These are phyloP conservation scores for Peromyscus leucopus DNA, from an alignment of 2,113 vertebrate genomes.

Conservation along the genomic window DNA sequence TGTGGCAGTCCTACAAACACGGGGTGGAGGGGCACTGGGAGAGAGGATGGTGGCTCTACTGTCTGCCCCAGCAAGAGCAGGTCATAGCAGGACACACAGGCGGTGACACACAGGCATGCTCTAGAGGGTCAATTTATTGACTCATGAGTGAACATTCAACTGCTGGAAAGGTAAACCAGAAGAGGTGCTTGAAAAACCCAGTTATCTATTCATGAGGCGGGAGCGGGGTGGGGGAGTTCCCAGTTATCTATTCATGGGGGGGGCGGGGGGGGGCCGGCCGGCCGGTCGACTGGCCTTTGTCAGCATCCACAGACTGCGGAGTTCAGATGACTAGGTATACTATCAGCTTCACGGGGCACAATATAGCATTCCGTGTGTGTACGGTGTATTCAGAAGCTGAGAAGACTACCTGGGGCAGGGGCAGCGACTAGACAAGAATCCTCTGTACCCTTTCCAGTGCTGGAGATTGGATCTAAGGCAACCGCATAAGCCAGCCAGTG, in stretches of 20 bases:
- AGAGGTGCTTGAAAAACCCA: constrained; percentile 12
- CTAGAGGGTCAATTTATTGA: not conserved
- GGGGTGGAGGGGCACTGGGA: too few relatives aligned
- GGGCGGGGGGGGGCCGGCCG: too few relatives aligned
- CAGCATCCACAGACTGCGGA: not conserved
- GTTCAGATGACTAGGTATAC: not conserved
- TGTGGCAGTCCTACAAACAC: not conserved
- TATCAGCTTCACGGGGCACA: not conserved
- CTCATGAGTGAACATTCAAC: not conserved
- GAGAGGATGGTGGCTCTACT: not conserved
- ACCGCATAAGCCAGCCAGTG: not conserved
- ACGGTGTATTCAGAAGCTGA: too few relatives aligned
- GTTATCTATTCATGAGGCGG: not conserved
- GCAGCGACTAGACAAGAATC: not conserved
- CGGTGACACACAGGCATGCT: not conserved
- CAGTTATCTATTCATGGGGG: too few relatives aligned
- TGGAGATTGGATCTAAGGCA: not conserved
- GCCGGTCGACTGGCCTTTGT: not conserved
- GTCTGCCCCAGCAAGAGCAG: not conserved
- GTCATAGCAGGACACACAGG: not conserved
- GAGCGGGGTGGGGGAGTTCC: too few relatives aligned
- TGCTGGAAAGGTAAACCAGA: not conserved
- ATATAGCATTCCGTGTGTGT: not conserved
- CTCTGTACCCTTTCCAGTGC: not conserved
- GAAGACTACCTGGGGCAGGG: not conserved